phyloP scores from a whole-genome alignment of 2,113 vertebrate species.

The Lates calcarifer region DNA sequence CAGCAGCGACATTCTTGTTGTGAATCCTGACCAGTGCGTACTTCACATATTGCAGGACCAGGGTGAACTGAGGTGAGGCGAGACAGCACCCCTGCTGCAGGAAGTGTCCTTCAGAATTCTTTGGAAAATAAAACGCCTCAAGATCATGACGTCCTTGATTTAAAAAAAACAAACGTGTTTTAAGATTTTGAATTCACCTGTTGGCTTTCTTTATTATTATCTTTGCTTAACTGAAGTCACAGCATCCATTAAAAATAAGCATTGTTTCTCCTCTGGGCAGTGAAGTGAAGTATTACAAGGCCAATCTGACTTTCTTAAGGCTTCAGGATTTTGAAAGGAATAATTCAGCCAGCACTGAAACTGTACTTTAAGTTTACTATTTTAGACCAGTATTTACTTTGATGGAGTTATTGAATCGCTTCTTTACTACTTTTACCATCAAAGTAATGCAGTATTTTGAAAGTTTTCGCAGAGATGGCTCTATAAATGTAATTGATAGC shows the following conservation, averaged over 20 bases:
- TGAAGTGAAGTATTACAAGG: conserved; percentile 9
- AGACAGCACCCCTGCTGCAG: background rate
- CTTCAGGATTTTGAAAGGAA: background rate
- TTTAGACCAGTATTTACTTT: background rate
- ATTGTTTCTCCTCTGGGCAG: conserved; percentile 9
- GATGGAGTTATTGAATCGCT: background rate
- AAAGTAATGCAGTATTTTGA: conserved; percentile 1
- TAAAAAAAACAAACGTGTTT: background rate
- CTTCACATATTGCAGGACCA: conserved; percentile 27
- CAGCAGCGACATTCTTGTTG: background rate
- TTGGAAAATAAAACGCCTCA: conserved; percentile 5
- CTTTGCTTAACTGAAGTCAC: background rate
- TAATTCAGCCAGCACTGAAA: background rate
- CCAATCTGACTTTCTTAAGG: background rate
- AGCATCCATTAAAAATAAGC: background rate
- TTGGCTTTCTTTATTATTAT: background rate
- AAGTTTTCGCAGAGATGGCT: conserved; percentile 5
- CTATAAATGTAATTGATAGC: conserved; percentile 22
- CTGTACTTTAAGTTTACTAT: background rate
- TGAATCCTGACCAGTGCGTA: background rate
- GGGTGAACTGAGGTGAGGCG: conserved; percentile 36
- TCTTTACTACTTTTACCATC: background rate
- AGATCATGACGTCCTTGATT: conserved; percentile 10
- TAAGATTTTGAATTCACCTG: background rate
- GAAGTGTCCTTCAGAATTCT: conserved; percentile 16